phyloP scores from a whole-genome alignment of 1,140 invertebrate species.

The Drosophila azteca region DNA sequence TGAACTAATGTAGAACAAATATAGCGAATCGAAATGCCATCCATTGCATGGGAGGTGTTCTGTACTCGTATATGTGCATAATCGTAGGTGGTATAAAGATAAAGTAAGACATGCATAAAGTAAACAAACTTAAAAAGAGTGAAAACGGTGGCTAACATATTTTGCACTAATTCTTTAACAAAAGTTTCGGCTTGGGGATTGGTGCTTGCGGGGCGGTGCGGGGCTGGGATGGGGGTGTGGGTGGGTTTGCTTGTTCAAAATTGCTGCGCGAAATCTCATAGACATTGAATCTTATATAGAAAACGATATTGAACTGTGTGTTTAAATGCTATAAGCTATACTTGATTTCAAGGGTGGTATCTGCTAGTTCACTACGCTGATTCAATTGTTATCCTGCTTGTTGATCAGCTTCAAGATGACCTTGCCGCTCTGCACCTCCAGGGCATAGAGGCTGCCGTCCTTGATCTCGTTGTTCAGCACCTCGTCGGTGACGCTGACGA shows the following conservation, averaged over 20 bases:
- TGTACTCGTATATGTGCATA: conserved; percentile 3
- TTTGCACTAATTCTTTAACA: conserved; percentile 40
- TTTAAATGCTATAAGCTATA: conserved; percentile 75
- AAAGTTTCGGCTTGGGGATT: conserved; percentile 6
- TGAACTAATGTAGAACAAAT: conserved; percentile 39
- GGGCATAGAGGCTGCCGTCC: conserved; percentile 87
- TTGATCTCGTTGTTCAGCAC: conserved; percentile 87
- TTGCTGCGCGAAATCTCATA: conserved; percentile 75
- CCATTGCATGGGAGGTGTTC: conserved; percentile 29
- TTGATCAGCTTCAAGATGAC: conserved; percentile 80
- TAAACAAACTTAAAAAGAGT: conserved; percentile 35
- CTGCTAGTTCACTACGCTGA: not conserved
- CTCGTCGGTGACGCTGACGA: conserved; percentile 90
- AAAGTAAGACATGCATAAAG: conserved; percentile 24
- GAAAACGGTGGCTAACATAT: conserved; percentile 28
- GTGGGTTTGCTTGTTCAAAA: conserved; percentile 58
- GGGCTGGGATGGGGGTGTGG: conserved; percentile 1
- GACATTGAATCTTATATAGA: conserved; percentile 72
- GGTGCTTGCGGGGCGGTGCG: not conserved
- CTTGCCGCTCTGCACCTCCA: conserved; percentile 85
- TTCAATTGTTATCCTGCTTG: conserved; percentile 75
- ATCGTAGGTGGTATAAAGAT: conserved; percentile 31
- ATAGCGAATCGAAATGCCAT: conserved; percentile 40
- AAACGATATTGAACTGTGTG: conserved; percentile 23
- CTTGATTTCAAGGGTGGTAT: conserved; percentile 33